A percentile compares a stretch with the other conserved stretches of the same genome.
Evolutionary conservation across 2,888 invertebrate species (phyloP).

Genomic region (Laothoe populi): DNA sequence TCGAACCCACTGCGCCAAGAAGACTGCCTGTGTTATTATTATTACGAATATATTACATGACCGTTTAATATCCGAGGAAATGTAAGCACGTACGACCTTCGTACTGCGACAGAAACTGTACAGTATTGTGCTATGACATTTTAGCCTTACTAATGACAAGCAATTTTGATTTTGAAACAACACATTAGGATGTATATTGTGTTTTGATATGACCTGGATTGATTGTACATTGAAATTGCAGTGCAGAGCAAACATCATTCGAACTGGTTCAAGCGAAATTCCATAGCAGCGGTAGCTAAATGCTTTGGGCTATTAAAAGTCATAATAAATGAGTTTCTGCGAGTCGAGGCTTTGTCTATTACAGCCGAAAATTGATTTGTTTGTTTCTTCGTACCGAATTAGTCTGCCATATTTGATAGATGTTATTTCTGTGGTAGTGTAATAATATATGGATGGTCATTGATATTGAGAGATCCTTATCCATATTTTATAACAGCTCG

Average conservation of each 20-base stretch:
- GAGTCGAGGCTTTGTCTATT: constrained; percentile 1
- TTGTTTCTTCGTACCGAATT: neutral
- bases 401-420: neutral
- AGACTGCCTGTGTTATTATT: constrained; percentile 43
- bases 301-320: neutral
- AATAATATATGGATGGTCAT: neutral
- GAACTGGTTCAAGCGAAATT: constrained; percentile 7
- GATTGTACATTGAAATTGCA: constrained; percentile 47
- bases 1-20: too few relatives aligned
- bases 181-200: constrained; percentile 73
- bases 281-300: constrained; percentile 21
- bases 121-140: constrained; percentile 84
- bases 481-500: neutral
- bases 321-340: constrained; percentile 5
- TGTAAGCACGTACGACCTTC: constrained; percentile 81
- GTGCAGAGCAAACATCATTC: constrained; percentile 1
- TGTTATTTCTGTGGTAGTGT: neutral
- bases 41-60: constrained; percentile 72
- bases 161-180: constrained; percentile 81
- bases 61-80: constrained; percentile 72
- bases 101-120: constrained; percentile 64
- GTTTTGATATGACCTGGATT: constrained; percentile 68
- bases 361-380: neutral
- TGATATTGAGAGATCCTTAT: neutral
- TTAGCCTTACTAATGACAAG: constrained; percentile 81